phyloP scores from a whole-genome alignment of 1,140 invertebrate genomes.

The Dendrolimus kikuchii region DNA sequence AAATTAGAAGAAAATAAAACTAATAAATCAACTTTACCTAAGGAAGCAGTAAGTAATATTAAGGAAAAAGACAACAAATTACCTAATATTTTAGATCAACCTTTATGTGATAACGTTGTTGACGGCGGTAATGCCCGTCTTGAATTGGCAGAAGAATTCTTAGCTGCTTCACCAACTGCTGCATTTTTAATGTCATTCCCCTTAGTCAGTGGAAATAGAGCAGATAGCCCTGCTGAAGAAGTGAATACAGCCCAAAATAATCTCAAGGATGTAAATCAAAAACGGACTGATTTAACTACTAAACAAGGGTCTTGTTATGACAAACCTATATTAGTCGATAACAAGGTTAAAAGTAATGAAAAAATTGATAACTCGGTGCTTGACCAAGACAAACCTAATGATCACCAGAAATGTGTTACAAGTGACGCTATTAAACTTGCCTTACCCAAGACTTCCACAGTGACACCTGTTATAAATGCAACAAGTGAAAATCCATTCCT shows the following conservation, averaged over 20 bases:
- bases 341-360: constrained; percentile 35
- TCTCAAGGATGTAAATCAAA: constrained; percentile 34
- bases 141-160: constrained; percentile 82
- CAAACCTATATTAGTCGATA: constrained; percentile 32
- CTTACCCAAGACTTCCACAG: constrained; percentile 5
- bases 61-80: constrained; percentile 64
- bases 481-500: constrained; percentile 55
- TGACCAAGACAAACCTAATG: constrained; percentile 24
- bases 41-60: constrained; percentile 22
- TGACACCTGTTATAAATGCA: constrained; percentile 19
- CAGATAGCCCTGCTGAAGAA: constrained; percentile 64
- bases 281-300: constrained; percentile 31
- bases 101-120: constrained; percentile 68
- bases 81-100: constrained; percentile 62
- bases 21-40: constrained; percentile 26
- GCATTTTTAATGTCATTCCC: constrained; percentile 85
- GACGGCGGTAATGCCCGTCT: constrained; percentile 74
- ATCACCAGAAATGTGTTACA: constrained; percentile 34
- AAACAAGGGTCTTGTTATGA: constrained; percentile 39
- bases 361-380: constrained; percentile 23
- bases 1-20: constrained; percentile 16
- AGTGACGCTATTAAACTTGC: constrained; percentile 26
- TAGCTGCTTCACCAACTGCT: constrained; percentile 84
- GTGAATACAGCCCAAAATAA: constrained; percentile 23
- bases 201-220: constrained; percentile 73